Evolutionary conservation across 2,888 invertebrate species (phyloP).

Genomic region (Caenorhabditis japonica): DNA sequence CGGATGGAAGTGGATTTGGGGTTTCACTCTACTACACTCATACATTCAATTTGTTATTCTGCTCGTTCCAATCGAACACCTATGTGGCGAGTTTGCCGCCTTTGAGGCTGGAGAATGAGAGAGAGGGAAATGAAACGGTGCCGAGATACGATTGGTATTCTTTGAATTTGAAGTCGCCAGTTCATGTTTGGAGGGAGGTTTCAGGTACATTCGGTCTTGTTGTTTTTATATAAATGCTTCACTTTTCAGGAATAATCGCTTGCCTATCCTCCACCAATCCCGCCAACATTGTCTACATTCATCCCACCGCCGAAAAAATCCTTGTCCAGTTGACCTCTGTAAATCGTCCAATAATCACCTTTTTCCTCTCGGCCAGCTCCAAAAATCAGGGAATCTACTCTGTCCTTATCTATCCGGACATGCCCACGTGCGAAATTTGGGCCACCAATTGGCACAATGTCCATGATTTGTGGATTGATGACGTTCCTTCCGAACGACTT

Average conservation of each 20-base stretch:
- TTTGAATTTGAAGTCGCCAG: constrained; percentile 14
- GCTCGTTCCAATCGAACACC: constrained; percentile 41
- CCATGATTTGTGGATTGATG: constrained; percentile 60
- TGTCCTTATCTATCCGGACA: constrained; percentile 21
- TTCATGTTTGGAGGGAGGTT: constrained; percentile 36
- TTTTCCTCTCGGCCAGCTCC: constrained; percentile 23
- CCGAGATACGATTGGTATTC: constrained; percentile 22
- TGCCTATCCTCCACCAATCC: constrained; percentile 13
- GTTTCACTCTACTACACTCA: constrained; percentile 54
- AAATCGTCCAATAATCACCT: constrained; percentile 9
- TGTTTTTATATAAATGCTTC: no score
- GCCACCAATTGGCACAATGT: constrained; percentile 42
- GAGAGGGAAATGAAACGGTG: not conserved
- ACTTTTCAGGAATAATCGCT: constrained; percentile 25
- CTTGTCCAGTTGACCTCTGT: constrained; percentile 8
- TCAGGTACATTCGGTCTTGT: no score
- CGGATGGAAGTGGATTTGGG: constrained; percentile 23
- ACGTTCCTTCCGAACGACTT: constrained; percentile 47
- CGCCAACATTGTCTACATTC: constrained; percentile 13
- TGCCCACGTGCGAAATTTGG: constrained; percentile 34
- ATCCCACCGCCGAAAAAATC: constrained; percentile 17
- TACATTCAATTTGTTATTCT: constrained; percentile 43
- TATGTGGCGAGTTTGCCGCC: constrained; percentile 23
- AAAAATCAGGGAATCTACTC: constrained; percentile 43
- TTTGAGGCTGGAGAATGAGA: not conserved